Conservation (phyloP, 2,888 invertebrate genomes). For the Nomada fucata region DNA sequence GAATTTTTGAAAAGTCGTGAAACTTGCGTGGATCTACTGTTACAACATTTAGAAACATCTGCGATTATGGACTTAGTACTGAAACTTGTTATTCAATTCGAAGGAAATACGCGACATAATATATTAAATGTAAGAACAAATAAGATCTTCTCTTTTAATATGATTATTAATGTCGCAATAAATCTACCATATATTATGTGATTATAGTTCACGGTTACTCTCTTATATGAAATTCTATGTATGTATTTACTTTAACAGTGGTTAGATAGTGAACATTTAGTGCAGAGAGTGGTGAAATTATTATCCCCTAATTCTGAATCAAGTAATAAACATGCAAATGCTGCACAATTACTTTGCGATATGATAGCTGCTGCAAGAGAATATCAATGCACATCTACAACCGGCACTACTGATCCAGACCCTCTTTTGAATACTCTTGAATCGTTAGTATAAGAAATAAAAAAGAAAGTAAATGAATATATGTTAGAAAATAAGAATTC, state of each 20-base stretch:
- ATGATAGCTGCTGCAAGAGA: conserved; percentile 90
- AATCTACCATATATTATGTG: neutral
- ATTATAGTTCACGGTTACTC: neutral
- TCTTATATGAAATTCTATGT: conserved; percentile 9
- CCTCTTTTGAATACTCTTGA: conserved; percentile 90
- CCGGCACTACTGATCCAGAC: conserved; percentile 88
- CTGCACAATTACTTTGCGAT: conserved; percentile 94
- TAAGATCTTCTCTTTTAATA: conserved; percentile 11
- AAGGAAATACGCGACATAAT: conserved; percentile 90
- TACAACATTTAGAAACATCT: conserved; percentile 96
- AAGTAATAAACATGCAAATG: conserved; percentile 93
- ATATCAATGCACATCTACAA: conserved; percentile 86
- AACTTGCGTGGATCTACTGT: conserved; percentile 93
- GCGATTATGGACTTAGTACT: conserved; percentile 97
- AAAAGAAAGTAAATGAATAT: neutral
- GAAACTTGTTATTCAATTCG: conserved; percentile 93
- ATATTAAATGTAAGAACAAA: conserved; percentile 87
- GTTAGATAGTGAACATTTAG: conserved; percentile 94
- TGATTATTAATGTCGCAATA: neutral
- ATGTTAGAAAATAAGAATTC: neutral
- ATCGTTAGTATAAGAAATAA: conserved; percentile 86
- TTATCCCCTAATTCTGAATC: conserved; percentile 88
- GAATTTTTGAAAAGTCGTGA: conserved; percentile 95
- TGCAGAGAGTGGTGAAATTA: conserved; percentile 90
- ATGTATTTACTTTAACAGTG: conserved; percentile 87